Conservation (phyloP, 2,797 vertebrate genomes). For the Microchirus variegatus region DNA sequence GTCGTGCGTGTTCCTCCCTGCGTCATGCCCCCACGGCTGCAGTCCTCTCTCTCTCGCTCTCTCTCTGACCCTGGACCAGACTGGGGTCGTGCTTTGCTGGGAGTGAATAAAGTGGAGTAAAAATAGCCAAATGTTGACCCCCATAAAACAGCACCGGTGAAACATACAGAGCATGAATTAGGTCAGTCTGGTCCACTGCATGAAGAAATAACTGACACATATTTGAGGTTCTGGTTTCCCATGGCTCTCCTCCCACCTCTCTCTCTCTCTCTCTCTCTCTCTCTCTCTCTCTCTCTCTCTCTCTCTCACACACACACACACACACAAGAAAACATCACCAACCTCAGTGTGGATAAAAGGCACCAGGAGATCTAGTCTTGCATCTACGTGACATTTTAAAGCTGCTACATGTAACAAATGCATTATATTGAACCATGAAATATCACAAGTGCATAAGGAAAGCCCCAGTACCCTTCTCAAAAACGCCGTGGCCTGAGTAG, state of each 20-base stretch:
- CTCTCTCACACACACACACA: neutral
- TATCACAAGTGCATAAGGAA: too few relatives aligned
- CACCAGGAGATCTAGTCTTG: too few relatives aligned
- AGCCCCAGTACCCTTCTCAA: too few relatives aligned
- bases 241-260: neutral
- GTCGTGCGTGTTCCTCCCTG: neutral
- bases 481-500: too few relatives aligned
- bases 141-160: slow-evolving; percentile 34
- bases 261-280: too few relatives aligned
- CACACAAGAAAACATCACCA: too few relatives aligned
- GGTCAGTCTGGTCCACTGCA: slow-evolving; percentile 34
- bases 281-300: too few relatives aligned
- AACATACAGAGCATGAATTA: slow-evolving; percentile 33
- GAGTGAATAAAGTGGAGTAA: slow-evolving; percentile 41
- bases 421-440: too few relatives aligned
- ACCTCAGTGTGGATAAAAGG: too few relatives aligned
- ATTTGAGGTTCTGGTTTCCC: neutral
- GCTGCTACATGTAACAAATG: too few relatives aligned
- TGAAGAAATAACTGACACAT: neutral
- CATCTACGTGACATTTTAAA: slow-evolving; percentile 16
- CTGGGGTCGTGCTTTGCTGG: slow-evolving; percentile 57
- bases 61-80: slow-evolving; percentile 56
- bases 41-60: slow-evolving; percentile 26
- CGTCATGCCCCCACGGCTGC: slow-evolving; percentile 3
- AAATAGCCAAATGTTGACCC: slow-evolving; percentile 52